Percentiles rank a stretch among this genome's conserved stretches.
phyloP scores from a whole-genome alignment of 2,113 vertebrate genomes.

The Sinosuthora webbiana region DNA sequence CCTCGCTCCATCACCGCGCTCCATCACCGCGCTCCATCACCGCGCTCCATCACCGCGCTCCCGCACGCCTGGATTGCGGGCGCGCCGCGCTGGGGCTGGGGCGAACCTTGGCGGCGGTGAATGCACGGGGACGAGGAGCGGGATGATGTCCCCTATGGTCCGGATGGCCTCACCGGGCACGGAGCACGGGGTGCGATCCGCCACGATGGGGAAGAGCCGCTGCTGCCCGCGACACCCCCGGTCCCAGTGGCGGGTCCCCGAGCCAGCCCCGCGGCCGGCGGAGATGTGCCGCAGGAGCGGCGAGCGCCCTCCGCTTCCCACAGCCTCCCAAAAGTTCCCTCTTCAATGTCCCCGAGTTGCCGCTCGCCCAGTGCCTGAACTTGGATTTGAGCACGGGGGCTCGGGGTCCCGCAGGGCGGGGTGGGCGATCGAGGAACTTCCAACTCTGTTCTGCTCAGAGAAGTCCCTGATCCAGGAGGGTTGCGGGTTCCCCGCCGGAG shows the following conservation, averaged over 20 bases:
- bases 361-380: rapidly evolving
- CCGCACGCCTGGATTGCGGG: not conserved
- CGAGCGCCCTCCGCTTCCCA: not conserved
- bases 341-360: not conserved
- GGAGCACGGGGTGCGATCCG: not conserved
- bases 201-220: not conserved
- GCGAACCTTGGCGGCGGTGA: not conserved
- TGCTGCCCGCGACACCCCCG: not conserved
- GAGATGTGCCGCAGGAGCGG: not conserved
- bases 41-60: not conserved
- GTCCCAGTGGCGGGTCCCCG: not conserved
- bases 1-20: not conserved
- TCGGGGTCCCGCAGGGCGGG: not conserved
- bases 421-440: constrained; percentile 8
- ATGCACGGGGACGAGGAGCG: not conserved
- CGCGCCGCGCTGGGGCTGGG: not conserved
- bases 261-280: not conserved
- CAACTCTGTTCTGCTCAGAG: not conserved
- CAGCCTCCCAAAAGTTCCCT: not conserved
- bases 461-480: not conserved
- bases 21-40: not conserved
- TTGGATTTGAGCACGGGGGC: not conserved
- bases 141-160: not conserved
- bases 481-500: not conserved
- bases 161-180: not conserved